phyloP scores from a whole-genome alignment of 2,113 vertebrate genomes.

The Pao palembangensis region DNA sequence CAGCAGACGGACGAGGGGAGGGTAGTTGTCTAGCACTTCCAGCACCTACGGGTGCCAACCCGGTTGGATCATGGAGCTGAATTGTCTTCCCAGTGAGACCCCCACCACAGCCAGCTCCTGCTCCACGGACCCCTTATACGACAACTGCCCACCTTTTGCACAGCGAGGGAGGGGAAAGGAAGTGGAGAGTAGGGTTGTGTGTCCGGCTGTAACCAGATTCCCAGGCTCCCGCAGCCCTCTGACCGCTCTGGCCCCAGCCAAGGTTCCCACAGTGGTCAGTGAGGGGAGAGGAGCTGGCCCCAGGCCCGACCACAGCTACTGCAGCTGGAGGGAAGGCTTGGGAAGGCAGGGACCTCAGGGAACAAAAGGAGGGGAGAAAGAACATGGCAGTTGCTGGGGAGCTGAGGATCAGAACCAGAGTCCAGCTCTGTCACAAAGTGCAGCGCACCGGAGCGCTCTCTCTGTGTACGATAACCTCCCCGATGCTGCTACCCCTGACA shows the following conservation, averaged over 20 bases:
- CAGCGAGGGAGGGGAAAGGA: conserved; percentile 50
- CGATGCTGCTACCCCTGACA: neutral
- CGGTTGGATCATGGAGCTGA: conserved; percentile 59
- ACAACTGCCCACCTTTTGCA: conserved; percentile 48
- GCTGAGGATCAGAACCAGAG: conserved; percentile 41
- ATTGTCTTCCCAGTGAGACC: conserved; percentile 54
- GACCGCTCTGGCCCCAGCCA: conserved; percentile 51
- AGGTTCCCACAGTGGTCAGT: conserved; percentile 59
- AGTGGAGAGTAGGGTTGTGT: conserved; percentile 43
- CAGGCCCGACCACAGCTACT: conserved; percentile 65
- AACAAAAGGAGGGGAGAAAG: conserved; percentile 31
- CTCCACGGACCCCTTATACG: conserved; percentile 59
- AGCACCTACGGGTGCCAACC: conserved; percentile 35
- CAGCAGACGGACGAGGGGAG: conserved; percentile 44
- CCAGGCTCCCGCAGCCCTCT: conserved; percentile 30
- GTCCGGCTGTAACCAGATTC: conserved; percentile 61
- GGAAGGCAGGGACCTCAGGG: conserved; percentile 23
- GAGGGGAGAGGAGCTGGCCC: conserved; percentile 54
- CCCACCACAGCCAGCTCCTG: conserved; percentile 58
- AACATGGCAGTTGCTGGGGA: conserved; percentile 31
- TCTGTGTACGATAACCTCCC: conserved; percentile 64
- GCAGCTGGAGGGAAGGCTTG: conserved; percentile 62
- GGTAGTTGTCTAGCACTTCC: conserved; percentile 37
- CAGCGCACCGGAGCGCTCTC: conserved; percentile 59
- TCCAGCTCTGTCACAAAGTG: conserved; percentile 45